phyloP scores from a whole-genome alignment of 30 jellyfish, hydroid and myxozoan species.

The Rhopilema esculentum region DNA sequence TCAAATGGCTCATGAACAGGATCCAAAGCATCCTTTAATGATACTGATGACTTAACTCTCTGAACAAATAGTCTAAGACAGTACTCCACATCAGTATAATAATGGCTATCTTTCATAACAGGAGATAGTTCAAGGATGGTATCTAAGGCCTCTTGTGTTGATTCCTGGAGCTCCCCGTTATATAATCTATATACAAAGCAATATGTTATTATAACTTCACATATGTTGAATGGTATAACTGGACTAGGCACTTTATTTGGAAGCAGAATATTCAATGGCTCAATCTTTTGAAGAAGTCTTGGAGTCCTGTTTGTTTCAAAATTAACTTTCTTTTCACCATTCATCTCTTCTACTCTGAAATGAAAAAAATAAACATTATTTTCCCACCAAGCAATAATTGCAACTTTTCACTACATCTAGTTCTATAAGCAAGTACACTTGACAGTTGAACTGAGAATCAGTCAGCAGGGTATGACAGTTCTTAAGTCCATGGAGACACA shows the following conservation, averaged over 20 bases:
- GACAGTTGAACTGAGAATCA: no score
- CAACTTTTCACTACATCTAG: no score
- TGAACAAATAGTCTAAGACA: slow-evolving; percentile 44
- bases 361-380: not conserved
- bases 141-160: slow-evolving; percentile 60
- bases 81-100: slow-evolving; percentile 31
- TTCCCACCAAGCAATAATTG: no score
- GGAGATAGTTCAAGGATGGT: slow-evolving; percentile 55
- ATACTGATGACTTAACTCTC: slow-evolving; percentile 19
- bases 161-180: slow-evolving; percentile 83
- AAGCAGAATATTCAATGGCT: slow-evolving; percentile 41
- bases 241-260: slow-evolving; percentile 69
- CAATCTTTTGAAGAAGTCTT: slow-evolving; percentile 29
- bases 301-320: slow-evolving; percentile 21
- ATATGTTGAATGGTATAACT: slow-evolving; percentile 32
- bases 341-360: not conserved
- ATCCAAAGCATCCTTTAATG: slow-evolving; percentile 27
- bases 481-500: no score
- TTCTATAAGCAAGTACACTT: no score
- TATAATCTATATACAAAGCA: slow-evolving; percentile 51
- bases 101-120: slow-evolving; percentile 42
- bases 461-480: no score
- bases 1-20: slow-evolving; percentile 49
- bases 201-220: slow-evolving; percentile 63
- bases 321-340: not conserved